Evolutionary conservation across 2,797 vertebrate species (phyloP).

Genomic region (Urophycis tenuis): DNA sequence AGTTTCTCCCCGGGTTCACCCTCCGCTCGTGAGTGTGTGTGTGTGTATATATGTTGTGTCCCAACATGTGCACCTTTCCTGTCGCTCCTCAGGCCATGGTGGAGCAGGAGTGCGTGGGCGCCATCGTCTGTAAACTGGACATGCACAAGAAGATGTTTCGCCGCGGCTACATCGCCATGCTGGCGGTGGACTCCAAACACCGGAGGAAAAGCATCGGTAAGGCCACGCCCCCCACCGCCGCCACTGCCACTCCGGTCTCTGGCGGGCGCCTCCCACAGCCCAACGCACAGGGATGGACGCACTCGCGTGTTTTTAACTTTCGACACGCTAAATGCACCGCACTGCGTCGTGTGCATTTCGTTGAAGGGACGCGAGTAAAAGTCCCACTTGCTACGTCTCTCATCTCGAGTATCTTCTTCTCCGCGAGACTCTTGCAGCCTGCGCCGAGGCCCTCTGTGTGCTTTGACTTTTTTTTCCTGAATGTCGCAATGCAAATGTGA

Average conservation of each 20-base stretch:
- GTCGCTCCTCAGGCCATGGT: constrained; percentile 86
- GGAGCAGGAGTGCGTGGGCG: constrained; percentile 98
- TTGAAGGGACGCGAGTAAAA: no score
- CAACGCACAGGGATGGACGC: no score
- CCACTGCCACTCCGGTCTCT: background rate
- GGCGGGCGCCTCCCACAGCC: no score
- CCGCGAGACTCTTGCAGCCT: background rate
- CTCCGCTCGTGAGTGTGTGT: constrained; percentile 16
- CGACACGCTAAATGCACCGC: no score
- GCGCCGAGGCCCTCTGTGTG: background rate
- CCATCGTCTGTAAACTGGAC: constrained; percentile 99
- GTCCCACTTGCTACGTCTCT: no score
- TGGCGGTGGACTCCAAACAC: constrained; percentile 99
- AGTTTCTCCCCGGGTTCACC: constrained; percentile 1
- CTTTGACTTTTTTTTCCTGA: background rate
- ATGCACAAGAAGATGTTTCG: constrained; percentile 99
- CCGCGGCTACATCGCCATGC: constrained; percentile 99
- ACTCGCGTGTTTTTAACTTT: no score
- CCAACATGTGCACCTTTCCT: constrained; percentile 1
- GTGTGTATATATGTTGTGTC: constrained; percentile 3
- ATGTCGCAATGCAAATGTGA: background rate
- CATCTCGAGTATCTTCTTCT: background rate
- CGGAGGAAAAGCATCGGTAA: constrained; percentile 99
- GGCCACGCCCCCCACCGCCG: constrained; percentile 29
- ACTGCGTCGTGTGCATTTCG: no score